Evolutionary conservation across 2,888 invertebrate genomes (phyloP), one percentile per base, ranked within the genome.

Genomic region (Atrina japonica): DNA sequence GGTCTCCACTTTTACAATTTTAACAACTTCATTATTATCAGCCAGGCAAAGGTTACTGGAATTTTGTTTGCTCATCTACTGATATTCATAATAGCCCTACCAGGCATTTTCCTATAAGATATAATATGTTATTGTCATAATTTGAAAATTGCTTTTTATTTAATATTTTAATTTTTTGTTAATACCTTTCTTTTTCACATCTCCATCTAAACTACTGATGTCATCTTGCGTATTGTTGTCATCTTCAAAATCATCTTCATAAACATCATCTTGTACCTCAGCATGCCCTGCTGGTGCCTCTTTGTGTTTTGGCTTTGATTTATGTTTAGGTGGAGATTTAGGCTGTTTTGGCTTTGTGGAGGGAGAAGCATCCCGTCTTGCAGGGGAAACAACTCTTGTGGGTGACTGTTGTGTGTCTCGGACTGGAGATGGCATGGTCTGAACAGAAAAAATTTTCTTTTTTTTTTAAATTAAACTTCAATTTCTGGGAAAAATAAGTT

Each of bases 221-320:
- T 83, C 77, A 59, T 85, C 83, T 52, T 83, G 81, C 1, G 85
- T 85, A 41, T 78, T 68, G 41, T 70, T 80, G 35, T 77, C 80
- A n/a, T 79, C 78, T 49, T 85, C 83, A 75, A 84, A 84, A 47
- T 80, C 79, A 59, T 86, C 85, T n/a, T 77, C 77, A 66, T 86
- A 84, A 7, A 80, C 78, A 16, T 71, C 80, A 7, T 49, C 80
- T 35, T 60, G 50, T 2, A 47, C 70, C 6, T 65, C 61, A 18
- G n/a, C 67, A 47, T 23, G 30, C 30, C 59, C 61, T 14, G 50
- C 45, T 1, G 67, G 67, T 41, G 66, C 65, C 35, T 60, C 30
- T 49, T 35, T 65, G 40, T 41, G 60, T 59, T 75, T 72, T 50
- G 29, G 35, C 47, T 64, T 68, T 35, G 35, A 35, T 35, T 35